Conservation (phyloP, 2,113 vertebrate genomes). For the Cervus canadensis region DNA sequence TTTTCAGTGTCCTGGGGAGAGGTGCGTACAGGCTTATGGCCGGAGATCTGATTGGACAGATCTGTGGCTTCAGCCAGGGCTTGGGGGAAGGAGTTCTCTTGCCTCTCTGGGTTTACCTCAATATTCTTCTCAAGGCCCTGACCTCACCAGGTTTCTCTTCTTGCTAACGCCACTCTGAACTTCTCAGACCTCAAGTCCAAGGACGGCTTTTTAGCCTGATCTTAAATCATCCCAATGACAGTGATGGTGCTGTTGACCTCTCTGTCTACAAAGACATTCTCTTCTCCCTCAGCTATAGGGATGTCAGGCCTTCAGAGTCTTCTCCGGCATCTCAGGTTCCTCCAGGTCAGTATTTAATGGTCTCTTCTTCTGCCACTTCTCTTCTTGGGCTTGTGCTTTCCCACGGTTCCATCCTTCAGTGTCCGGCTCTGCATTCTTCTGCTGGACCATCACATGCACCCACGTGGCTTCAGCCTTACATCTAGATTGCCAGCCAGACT, state of each 20-base stretch:
- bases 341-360: neutral
- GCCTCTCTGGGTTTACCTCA: neutral
- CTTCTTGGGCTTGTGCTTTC: neutral
- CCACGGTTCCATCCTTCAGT: neutral
- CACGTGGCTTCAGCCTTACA: neutral
- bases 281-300: neutral
- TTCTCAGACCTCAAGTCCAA: neutral
- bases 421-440: neutral
- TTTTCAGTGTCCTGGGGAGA: neutral
- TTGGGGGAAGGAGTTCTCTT: neutral
- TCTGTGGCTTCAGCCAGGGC: neutral
- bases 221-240: neutral
- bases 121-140: neutral
- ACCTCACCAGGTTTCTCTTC: neutral
- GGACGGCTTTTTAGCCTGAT: neutral
- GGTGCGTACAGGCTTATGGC: neutral
- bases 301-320: neutral
- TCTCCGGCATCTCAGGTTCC: neutral
- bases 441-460: too few relatives aligned
- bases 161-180: neutral
- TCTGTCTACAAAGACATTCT: neutral
- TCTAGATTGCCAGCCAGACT: neutral
- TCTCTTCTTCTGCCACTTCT: neutral
- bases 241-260: neutral
- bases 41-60: neutral